Evolutionary conservation across 2,113 vertebrate genomes (phyloP).

Genomic region (Cichladusa arquata): DNA sequence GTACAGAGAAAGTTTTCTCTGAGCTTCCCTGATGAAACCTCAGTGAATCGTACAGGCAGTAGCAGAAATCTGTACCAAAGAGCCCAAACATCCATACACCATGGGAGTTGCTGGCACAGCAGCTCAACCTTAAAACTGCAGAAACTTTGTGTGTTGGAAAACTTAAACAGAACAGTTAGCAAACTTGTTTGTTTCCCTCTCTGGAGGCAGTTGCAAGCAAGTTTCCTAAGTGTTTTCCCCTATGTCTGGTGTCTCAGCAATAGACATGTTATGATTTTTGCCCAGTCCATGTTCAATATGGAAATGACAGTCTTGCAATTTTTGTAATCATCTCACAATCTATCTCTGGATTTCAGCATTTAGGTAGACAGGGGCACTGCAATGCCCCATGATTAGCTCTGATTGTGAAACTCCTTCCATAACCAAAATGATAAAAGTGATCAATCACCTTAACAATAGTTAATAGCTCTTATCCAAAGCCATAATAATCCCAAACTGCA

Average conservation of each 20-base stretch:
- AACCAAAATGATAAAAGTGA: slow-evolving; percentile 64
- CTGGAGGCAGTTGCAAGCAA: not conserved
- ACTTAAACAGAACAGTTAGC: not conserved
- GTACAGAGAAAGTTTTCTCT: not conserved
- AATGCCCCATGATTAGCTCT: slow-evolving; percentile 64
- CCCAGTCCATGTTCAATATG: slow-evolving; percentile 49
- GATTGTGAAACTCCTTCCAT: slow-evolving; percentile 67
- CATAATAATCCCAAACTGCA: slow-evolving; percentile 25
- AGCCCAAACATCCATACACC: not conserved
- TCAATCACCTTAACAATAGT: slow-evolving; percentile 72
- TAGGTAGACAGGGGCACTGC: slow-evolving; percentile 40
- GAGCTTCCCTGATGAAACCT: not conserved
- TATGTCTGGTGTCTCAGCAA: slow-evolving; percentile 12
- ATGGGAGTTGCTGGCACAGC: not conserved
- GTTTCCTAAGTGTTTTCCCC: slow-evolving; percentile 37
- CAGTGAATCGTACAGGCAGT: not conserved
- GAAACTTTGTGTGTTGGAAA: slow-evolving; percentile 31
- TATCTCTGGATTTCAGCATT: slow-evolving; percentile 54
- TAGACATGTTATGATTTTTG: slow-evolving; percentile 25
- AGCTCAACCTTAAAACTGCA: not conserved
- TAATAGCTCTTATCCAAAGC: slow-evolving; percentile 60
- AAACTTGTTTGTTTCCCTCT: slow-evolving; percentile 60
- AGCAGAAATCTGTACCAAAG: not conserved
- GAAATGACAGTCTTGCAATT: slow-evolving; percentile 68
- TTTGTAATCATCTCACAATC: slow-evolving; percentile 69